phyloP scores from a whole-genome alignment of 2,113 vertebrate species.

The Aegotheles bennettii region DNA sequence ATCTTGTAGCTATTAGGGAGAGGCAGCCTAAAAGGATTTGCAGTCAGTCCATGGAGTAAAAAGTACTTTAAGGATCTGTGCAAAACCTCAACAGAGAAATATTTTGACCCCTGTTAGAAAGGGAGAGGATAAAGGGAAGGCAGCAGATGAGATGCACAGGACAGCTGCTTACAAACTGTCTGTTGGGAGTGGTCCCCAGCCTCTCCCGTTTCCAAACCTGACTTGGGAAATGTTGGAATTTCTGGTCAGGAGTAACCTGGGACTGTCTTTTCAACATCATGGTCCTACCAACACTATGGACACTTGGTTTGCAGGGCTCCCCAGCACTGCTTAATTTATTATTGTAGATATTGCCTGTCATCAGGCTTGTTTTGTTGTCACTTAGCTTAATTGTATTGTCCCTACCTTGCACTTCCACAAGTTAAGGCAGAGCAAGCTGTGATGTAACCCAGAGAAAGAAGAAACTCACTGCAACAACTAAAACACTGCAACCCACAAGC shows the following conservation, averaged over 20 bases:
- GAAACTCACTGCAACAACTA: background rate
- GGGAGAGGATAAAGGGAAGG: background rate
- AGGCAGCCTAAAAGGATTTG: background rate
- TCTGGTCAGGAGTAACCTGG: background rate
- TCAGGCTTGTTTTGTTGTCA: background rate
- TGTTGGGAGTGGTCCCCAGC: background rate
- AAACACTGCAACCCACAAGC: background rate
- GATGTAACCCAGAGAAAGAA: background rate
- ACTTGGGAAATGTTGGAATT: background rate
- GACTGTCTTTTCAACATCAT: background rate
- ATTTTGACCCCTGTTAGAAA: background rate
- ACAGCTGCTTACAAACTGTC: rapidly evolving
- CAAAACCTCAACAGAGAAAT: background rate
- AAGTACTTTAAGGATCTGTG: background rate
- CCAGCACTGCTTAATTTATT: background rate
- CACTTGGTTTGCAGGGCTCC: background rate
- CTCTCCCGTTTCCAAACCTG: background rate
- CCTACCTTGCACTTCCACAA: background rate
- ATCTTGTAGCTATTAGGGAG: background rate
- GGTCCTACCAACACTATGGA: too few species aligned
- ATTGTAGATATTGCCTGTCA: background rate
- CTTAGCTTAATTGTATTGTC: background rate
- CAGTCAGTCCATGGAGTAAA: background rate
- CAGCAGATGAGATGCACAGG: background rate
- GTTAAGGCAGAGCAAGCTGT: background rate